A percentile compares a stretch with the other conserved stretches of the same genome.
Evolutionary conservation across 1,140 invertebrate species (phyloP).

Genomic region (Megalopta genalis): DNA sequence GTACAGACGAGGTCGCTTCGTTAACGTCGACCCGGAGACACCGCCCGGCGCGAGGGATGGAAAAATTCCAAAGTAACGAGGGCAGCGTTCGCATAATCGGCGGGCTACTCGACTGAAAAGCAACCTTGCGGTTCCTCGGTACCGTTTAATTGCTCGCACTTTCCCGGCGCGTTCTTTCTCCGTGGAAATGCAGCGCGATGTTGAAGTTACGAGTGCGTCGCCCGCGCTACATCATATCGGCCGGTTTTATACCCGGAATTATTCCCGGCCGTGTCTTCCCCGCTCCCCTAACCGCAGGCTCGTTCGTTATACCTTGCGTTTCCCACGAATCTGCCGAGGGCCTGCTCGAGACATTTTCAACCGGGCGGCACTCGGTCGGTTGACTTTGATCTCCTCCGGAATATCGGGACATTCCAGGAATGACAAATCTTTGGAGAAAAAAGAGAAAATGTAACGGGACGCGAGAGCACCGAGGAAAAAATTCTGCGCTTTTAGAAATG

Average conservation of each 20-base stretch:
- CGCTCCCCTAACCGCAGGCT: neutral
- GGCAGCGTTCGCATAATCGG: slow-evolving; percentile 53
- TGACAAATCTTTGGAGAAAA: no score
- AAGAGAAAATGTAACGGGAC: no score
- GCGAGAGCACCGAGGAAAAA: no score
- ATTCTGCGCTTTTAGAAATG: no score
- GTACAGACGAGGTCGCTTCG: slow-evolving; percentile 37
- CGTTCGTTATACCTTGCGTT: slow-evolving; percentile 21
- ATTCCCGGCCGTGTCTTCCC: no score
- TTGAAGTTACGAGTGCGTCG: slow-evolving; percentile 21
- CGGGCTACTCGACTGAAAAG: slow-evolving; percentile 48
- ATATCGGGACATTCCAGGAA: no score
- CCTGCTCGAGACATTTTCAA: no score
- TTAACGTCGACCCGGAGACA: slow-evolving; percentile 29
- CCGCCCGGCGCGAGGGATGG: neutral
- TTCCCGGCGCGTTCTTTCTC: slow-evolving; percentile 25
- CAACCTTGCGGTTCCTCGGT: slow-evolving; percentile 33
- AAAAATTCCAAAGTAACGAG: slow-evolving; percentile 39
- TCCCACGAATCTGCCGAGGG: no score
- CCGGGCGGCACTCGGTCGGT: no score
- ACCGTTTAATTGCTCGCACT: slow-evolving; percentile 62
- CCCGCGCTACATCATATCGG: neutral
- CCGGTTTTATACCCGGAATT: neutral
- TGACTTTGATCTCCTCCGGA: no score
- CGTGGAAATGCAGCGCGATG: slow-evolving; percentile 19